Base-by-base conservation (phyloP, 2,797 vertebrate species). In the Sebastolobus alascanus region DNA sequence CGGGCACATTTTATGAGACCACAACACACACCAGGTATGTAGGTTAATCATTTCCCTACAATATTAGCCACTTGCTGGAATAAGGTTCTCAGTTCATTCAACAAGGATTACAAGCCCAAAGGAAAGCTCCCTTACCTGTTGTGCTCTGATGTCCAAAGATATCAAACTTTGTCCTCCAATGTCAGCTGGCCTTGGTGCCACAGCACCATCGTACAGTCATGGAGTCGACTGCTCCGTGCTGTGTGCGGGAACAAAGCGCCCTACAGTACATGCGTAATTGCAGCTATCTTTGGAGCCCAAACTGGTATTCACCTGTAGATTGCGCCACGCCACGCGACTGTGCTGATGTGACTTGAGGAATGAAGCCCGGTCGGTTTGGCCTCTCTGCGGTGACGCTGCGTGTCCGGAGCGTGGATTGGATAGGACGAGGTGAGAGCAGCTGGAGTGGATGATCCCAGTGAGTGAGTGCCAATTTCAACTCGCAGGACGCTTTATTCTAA, bases 291-390 rank as follows among this genome's bases (percentile, higher is more conserved):
- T 78, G 77, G 74, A 88, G 73, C 40, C 54, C 8, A 25, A 70
- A 65, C 77, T 74, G 68, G 56, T 60, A 73, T 79, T 77, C 52
- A 54, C 4, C 63, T 5, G 67, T 29, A 4, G 63, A 46, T 64
- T 87, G 77, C 69, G 79, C 81, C 89, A 84, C 86, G 60, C 61
- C 85, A 72, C 67, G 60, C 22, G 58, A 56, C 58, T 50, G 38
- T 4, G 12, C 64, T 74, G 88, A 71, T 79, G 80, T 79, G 92
- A 84, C 83, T 52, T 69, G 13, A 87, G 94, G 95, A 96, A 96
- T 96, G 95, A 93, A 85, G 92, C 25, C 78, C 33, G 88, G 90
- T 93, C 67, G 84, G 94, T 95, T 93, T 86, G 69, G 77, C 70
- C 73, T 71, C 73, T 71, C 18, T 12, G 54, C 46, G 5, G 73